Conservation (phyloP, 1,140 invertebrate species). For the Saccostrea glomerata region DNA sequence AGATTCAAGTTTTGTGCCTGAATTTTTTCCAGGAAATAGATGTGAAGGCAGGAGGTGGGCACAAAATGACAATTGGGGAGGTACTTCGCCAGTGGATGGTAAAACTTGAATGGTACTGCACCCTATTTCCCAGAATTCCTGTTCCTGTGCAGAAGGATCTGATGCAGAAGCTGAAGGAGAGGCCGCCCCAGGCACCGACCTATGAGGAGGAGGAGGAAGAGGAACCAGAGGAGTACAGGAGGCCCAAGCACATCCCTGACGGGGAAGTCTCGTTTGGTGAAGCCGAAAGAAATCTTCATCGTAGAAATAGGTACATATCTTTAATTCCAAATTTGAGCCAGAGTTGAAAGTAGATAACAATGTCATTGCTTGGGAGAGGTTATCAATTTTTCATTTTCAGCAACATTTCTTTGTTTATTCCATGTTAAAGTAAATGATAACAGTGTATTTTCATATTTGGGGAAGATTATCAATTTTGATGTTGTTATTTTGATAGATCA, state of each 20-base stretch:
- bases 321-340: neutral
- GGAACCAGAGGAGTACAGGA: neutral
- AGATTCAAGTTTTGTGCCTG: constrained; percentile 10
- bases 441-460: too few species aligned
- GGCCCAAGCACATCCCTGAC: constrained; percentile 78
- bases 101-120: constrained; percentile 96
- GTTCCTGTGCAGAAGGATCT: constrained; percentile 94
- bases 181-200: constrained; percentile 34
- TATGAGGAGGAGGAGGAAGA: constrained; percentile 44
- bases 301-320: constrained; percentile 49
- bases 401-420: too few species aligned
- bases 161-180: constrained; percentile 70
- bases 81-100: constrained; percentile 95
- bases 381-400: too few species aligned
- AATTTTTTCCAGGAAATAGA: constrained; percentile 88
- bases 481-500: constrained; percentile 13
- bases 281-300: constrained; percentile 74
- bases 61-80: constrained; percentile 95
- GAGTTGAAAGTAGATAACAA: too few species aligned
- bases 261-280: constrained; percentile 81
- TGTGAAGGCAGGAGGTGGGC: constrained; percentile 97
- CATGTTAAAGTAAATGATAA: too few species aligned
- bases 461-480: too few species aligned
- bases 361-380: too few species aligned
- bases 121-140: constrained; percentile 98